Conservation (phyloP, 2,888 invertebrate species). For the Dexiosoma caninum region DNA sequence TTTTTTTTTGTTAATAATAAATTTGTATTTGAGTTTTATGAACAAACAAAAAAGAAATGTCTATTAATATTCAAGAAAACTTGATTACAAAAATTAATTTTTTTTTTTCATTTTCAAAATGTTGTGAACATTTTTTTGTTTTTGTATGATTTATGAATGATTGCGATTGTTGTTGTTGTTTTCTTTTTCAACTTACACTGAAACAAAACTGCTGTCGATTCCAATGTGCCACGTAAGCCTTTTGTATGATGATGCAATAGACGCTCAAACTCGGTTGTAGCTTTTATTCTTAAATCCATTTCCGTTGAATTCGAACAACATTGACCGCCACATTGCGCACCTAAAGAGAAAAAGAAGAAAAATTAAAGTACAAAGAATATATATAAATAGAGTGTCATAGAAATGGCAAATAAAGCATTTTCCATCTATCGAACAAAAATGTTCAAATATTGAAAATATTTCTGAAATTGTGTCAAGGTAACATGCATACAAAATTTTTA, state of each 20-base stretch:
- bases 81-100: not conserved
- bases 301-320: constrained; percentile 77
- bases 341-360: constrained; percentile 67
- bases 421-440: not conserved
- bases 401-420: not conserved
- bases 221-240: constrained; percentile 86
- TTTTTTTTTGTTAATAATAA: not conserved
- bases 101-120: too few relatives aligned
- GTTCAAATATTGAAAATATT: constrained; percentile 6
- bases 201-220: constrained; percentile 85
- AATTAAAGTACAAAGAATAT: not conserved
- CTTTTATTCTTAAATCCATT: constrained; percentile 74
- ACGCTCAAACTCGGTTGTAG: constrained; percentile 81
- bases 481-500: too few relatives aligned
- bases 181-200: constrained; percentile 82
- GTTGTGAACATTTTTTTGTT: too few relatives aligned
- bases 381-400: not conserved
- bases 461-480: constrained; percentile 48
- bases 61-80: constrained; percentile 23
- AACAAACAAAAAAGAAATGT: too few relatives aligned
- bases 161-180: not conserved
- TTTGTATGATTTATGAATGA: not conserved
- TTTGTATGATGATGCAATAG: constrained; percentile 85
- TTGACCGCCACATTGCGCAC: constrained; percentile 76
- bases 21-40: too few relatives aligned